Evolutionary conservation across 23 tunicate genomes (phyloP).

Genomic region (Ciona savignyi): DNA sequence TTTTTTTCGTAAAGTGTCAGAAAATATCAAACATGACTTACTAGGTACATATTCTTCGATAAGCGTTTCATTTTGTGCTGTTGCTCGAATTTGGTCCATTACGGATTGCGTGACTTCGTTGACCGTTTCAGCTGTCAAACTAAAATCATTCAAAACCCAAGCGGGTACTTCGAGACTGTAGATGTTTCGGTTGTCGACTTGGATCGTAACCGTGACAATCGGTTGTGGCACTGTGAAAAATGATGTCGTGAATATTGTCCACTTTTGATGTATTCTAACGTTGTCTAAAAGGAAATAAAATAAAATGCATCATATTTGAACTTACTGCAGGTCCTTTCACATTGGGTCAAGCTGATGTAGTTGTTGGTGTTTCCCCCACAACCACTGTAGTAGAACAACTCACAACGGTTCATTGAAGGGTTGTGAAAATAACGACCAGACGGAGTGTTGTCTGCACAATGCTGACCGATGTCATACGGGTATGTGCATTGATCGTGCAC

Average conservation of each 20-base stretch:
- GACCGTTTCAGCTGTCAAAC: neutral
- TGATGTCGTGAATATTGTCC: neutral
- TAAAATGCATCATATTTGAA: too few relatives aligned
- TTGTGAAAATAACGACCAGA: slow-evolving; percentile 2
- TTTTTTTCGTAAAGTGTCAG: too few relatives aligned
- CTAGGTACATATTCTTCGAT: neutral
- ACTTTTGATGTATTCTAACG: too few relatives aligned
- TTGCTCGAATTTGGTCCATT: neutral
- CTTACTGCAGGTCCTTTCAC: slow-evolving; percentile 12
- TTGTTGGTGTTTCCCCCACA: slow-evolving; percentile 13
- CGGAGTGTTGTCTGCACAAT: neutral
- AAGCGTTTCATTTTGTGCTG: neutral
- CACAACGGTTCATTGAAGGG: slow-evolving; percentile 3
- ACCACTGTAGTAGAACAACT: neutral
- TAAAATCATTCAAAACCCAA: neutral
- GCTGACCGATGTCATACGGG: slow-evolving; percentile 10
- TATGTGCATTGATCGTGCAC: slow-evolving; percentile 8
- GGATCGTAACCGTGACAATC: neutral
- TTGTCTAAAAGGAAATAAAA: neutral
- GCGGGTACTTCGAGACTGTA: neutral
- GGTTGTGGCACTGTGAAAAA: neutral
- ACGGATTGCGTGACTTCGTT: neutral
- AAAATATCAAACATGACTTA: too few relatives aligned
- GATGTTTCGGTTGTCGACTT: neutral
- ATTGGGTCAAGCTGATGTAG: neutral